phyloP scores from a whole-genome alignment of 2,113 vertebrate genomes.

The Archocentrus centrarchus region DNA sequence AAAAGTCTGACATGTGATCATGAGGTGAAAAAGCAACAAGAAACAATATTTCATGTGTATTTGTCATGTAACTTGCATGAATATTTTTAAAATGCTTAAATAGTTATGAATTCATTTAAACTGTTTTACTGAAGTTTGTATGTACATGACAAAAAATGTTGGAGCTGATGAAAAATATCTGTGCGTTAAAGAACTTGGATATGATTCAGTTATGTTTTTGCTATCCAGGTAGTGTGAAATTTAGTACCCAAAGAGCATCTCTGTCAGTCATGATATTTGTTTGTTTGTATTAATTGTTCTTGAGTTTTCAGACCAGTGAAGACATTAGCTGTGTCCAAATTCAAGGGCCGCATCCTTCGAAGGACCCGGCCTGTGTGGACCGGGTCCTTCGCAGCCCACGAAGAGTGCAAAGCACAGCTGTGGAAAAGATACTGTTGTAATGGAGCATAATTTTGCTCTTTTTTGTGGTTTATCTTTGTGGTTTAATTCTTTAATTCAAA shows the following conservation, averaged over 20 bases:
- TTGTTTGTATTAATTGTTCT: neutral
- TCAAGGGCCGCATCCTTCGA: too few relatives aligned
- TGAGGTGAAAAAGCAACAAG: neutral
- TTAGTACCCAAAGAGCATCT: fast-evolving
- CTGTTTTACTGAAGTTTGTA: neutral
- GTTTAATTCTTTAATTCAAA: too few relatives aligned
- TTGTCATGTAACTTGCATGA: neutral
- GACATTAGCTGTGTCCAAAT: too few relatives aligned
- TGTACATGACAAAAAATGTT: neutral
- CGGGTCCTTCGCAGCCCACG: too few relatives aligned
- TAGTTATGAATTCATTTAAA: neutral
- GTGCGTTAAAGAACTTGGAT: too few relatives aligned
- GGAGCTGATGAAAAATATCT: neutral
- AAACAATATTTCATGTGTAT: neutral
- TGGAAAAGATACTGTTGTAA: too few relatives aligned
- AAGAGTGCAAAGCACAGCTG: too few relatives aligned
- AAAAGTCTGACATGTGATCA: neutral
- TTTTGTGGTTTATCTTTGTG: too few relatives aligned
- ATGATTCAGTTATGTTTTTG: neutral
- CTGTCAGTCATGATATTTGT: neutral
- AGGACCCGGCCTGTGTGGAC: too few relatives aligned
- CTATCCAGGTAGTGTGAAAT: neutral
- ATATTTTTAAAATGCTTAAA: neutral
- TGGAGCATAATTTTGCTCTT: too few relatives aligned
- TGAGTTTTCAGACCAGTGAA: neutral